Conservation (phyloP, 92 coral and sea anemone genomes). For the Heteractis magnifica region DNA sequence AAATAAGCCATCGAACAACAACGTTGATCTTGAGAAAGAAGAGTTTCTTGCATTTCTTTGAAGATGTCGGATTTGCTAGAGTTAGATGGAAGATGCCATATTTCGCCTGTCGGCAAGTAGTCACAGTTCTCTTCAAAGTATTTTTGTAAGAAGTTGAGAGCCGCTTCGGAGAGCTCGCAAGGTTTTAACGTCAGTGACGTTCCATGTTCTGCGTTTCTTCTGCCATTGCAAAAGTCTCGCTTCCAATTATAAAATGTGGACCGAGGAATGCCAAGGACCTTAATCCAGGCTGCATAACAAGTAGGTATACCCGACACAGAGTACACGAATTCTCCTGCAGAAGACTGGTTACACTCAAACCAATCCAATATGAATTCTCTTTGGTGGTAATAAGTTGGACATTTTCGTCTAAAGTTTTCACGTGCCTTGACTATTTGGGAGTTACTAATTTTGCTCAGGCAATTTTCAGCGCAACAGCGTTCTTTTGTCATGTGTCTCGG, state of each 20-base stretch:
- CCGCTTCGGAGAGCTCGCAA: slow-evolving; percentile 6
- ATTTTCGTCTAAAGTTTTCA: slow-evolving; percentile 13
- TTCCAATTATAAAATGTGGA: slow-evolving; percentile 26
- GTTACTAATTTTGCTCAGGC: slow-evolving; percentile 12
- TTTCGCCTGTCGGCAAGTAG: slow-evolving; percentile 41
- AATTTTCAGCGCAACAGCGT: slow-evolving; percentile 25
- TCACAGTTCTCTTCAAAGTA: slow-evolving; percentile 48
- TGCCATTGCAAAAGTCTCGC: slow-evolving; percentile 39
- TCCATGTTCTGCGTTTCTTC: slow-evolving; percentile 38
- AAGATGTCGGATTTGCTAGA: slow-evolving; percentile 26
- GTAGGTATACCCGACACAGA: slow-evolving; percentile 24
- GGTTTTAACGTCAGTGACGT: slow-evolving; percentile 8
- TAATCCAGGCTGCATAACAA: slow-evolving; percentile 31
- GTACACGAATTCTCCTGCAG: slow-evolving; percentile 26
- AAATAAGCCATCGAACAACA: slow-evolving; percentile 34
- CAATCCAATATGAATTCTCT: slow-evolving; percentile 38
- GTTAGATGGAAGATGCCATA: slow-evolving; percentile 48
- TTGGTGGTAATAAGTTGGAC: slow-evolving; percentile 28
- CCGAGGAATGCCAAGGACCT: slow-evolving; percentile 19
- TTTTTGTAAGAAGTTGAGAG: slow-evolving; percentile 29
- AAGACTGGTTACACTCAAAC: slow-evolving; percentile 41
- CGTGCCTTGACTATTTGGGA: slow-evolving; percentile 23
- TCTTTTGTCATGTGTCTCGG: background rate
- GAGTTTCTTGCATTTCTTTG: slow-evolving; percentile 39
- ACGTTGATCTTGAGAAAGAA: slow-evolving; percentile 39